A percentile compares a stretch with the other conserved stretches of the same genome.
These are phyloP conservation scores for Aldrovandia affinis DNA, from an alignment of 2,797 vertebrate genomes.

Conservation along the genomic window DNA sequence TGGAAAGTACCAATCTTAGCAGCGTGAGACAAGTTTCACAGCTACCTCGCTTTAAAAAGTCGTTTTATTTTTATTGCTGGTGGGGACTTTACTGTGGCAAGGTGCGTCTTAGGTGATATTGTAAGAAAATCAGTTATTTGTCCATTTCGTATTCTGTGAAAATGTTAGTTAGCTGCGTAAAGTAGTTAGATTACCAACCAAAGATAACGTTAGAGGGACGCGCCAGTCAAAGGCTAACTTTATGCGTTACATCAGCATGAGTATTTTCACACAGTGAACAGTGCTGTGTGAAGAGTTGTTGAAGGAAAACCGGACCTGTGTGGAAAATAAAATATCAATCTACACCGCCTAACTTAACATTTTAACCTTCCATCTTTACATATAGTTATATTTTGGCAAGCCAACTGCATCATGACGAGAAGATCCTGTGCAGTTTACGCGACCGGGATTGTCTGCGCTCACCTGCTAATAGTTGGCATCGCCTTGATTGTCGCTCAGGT, in stretches of 20 bases:
- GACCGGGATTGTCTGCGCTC: constrained; percentile 61
- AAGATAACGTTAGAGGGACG: not conserved
- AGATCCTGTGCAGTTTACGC: constrained; percentile 62
- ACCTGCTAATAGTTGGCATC: constrained; percentile 41
- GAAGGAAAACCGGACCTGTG: not conserved
- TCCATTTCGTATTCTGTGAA: not conserved
- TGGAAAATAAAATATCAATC: not conserved
- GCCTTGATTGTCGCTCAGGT: constrained; percentile 36
- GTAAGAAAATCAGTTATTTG: not conserved
- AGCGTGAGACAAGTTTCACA: not conserved
- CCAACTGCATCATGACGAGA: constrained; percentile 61
- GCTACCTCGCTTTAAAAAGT: not conserved
- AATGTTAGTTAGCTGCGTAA: not conserved
- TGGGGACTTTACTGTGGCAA: not conserved
- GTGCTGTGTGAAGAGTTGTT: not conserved
- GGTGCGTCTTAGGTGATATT: not conserved
- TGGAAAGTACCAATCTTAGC: not conserved
- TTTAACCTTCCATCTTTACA: not conserved
- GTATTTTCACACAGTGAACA: not conserved
- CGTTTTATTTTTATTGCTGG: not conserved
- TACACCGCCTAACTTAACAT: not conserved
- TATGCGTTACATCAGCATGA: no score
- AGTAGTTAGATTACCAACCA: not conserved
- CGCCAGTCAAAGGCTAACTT: not conserved
- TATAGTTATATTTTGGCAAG: not conserved